Conservation (phyloP, 2,113 vertebrate species). For the Cynocephalus volans region DNA sequence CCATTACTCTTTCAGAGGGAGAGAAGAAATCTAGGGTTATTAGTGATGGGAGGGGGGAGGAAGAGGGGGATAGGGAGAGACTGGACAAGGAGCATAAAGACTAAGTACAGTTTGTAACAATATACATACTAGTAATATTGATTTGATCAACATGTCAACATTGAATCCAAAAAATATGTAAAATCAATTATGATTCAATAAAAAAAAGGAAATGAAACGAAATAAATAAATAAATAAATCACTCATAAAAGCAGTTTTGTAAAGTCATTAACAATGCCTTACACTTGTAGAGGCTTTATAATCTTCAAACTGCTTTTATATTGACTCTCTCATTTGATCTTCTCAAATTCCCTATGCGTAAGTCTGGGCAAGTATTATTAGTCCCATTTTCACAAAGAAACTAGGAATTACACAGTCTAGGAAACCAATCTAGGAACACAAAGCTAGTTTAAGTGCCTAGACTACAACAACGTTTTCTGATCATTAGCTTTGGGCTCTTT, state of each 20-base stretch:
- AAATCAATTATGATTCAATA: too few species aligned
- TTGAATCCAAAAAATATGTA: too few species aligned
- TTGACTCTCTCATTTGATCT: constrained; percentile 1
- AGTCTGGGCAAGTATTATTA: background rate
- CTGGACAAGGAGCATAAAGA: too few species aligned
- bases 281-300: background rate
- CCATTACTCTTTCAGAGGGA: too few species aligned
- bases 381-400: constrained; percentile 50
- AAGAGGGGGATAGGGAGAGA: too few species aligned
- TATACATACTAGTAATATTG: too few species aligned
- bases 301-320: constrained; percentile 34
- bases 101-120: too few species aligned
- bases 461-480: constrained; percentile 14
- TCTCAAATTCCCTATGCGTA: constrained; percentile 38
- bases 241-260: constrained; percentile 19
- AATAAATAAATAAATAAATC: background rate
- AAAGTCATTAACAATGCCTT: background rate
- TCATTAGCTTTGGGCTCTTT: background rate
- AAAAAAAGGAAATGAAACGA: too few species aligned
- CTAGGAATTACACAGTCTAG: background rate
- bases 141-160: too few species aligned
- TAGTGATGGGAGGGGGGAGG: too few species aligned
- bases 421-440: background rate
- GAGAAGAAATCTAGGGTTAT: too few species aligned
- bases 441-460: background rate